These are phyloP conservation scores for Amphipyra tragopoginis DNA, from an alignment of 2,888 invertebrate species.

Conservation along the genomic window DNA sequence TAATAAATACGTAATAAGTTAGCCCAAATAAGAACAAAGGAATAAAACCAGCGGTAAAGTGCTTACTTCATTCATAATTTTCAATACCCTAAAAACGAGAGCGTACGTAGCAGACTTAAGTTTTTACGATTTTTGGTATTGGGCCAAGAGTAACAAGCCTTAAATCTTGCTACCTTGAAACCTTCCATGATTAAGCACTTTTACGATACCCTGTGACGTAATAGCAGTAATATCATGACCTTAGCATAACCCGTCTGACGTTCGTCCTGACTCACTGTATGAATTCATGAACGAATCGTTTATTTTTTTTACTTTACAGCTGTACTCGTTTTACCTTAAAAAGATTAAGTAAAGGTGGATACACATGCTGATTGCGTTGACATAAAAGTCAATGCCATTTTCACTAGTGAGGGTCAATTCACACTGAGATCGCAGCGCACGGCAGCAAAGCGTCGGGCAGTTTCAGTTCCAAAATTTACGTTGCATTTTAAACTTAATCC, in stretches of 20 bases:
- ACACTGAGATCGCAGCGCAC: no score
- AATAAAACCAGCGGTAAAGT: constrained; percentile 33
- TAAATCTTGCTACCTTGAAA: constrained; percentile 51
- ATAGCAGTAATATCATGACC: constrained; percentile 33
- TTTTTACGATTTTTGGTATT: constrained; percentile 55
- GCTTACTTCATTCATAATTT: constrained; percentile 52
- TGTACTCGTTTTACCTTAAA: no score
- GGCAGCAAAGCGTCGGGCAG: no score
- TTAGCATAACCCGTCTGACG: constrained; percentile 24
- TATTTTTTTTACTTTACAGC: no score
- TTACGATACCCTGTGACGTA: constrained; percentile 50
- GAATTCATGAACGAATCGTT: background rate
- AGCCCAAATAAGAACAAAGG: constrained; percentile 39
- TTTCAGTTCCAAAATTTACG: no score
- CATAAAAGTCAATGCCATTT: no score
- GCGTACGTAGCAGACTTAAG: constrained; percentile 35
- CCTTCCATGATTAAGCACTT: constrained; percentile 43
- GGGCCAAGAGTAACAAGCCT: constrained; percentile 49
- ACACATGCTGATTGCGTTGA: no score
- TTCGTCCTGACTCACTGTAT: constrained; percentile 29
- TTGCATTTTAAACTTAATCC: no score
- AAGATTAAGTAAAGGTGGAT: no score
- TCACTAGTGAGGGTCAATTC: no score
- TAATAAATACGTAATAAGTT: constrained; percentile 45
- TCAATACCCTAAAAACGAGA: constrained; percentile 42